Evolutionary conservation across 2,797 vertebrate species (phyloP), one percentile per base, ranked within the genome.

Genomic region (Spinibarbus caldwelli): DNA sequence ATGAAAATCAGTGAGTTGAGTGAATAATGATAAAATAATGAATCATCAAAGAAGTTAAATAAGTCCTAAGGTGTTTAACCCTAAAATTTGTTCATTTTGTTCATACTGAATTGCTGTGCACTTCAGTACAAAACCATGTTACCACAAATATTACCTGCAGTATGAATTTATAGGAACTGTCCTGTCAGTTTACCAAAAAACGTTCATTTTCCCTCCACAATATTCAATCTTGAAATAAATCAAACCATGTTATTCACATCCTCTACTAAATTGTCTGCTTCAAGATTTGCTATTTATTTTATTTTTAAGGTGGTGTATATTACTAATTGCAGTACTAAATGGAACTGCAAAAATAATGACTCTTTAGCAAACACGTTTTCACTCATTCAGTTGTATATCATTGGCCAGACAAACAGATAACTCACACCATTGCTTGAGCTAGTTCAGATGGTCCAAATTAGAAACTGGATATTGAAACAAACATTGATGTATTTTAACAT

Each of bases 151-250:
- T 43, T 14, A 19, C 34, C n/a, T 47, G 70, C 43, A 43, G 29
- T 80, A 78, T 62, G 34, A 71, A 73, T 80, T 67, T 84, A 29
- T 76, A 59, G 29, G 12, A 76, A 68, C 81, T 49, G 52, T 85
- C 19, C 34, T 84, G 71, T 66, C 59, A 6, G 23, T 66, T 83
- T 38, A 49, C 78, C 78, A 52, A 81, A 59, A 77, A 72, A 1
- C 14, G 9, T 64, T 34, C 6, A 31, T 70, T 66, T 70, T 49
- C 31, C 34, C 31, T 62, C 38, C 26, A 70, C 71, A 26, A 83
- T 79, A 79, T 59, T 59, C 75, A 73, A 6, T 82, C 72, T 78
- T 71, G 67, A 85, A 87, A 84, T 85, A 87, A 85, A 87, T 21
- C 34, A 82, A 79, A 84, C 64, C 10, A 57, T 85, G n/a, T 34